Evolutionary conservation across 92 coral and sea anemone species (phyloP), one percentile per base, ranked within the genome.

Genomic region (Actinernus sp.): DNA sequence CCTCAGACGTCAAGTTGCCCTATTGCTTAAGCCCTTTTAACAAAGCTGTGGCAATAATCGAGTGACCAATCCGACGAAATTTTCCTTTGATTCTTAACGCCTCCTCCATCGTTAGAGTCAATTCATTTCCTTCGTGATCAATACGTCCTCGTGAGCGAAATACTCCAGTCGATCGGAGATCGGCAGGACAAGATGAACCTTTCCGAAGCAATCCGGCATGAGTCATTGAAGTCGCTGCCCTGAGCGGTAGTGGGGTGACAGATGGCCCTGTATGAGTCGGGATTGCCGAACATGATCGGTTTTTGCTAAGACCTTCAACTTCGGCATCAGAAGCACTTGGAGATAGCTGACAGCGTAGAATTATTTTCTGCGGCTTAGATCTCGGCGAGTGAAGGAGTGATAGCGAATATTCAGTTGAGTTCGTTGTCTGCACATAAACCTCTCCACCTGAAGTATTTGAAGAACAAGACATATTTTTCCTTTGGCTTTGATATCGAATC

Each of bases 11-110:
- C 18, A 81, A 73, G 26, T 78, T 61, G 26, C 83, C 86, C 48
- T 81, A 76, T 40, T 88, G 88, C 49, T 80, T 83, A n/a, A 92
- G 71, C 0, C 94, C 97, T 44, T 92, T 92, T 11, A 92, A 67
- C 25, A 92, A 74, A 36, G 97, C 95, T 1, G 88, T 68, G 8
- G 98, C 98, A 12, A 93, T 82, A 11, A 86, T 86, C 21, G 96
- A 78, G 43, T 93, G 97, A 10, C 98, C 98, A 43, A 93, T 93
- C 49, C 90, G 98, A 8, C 98, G 93, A 58, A 93, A 93, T 58
- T 86, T 90, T 30, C 98, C 98, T 74, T 86, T 90, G 32, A 93
- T 93, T 31, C 93, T 76, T 60, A 85, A 32, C 0, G 96, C 73
- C 45, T 93, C 98, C 43, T 93, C 98, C 88, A 89, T 84, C 1